Evolutionary conservation across 1,140 invertebrate genomes (phyloP), one percentile per base, ranked within the genome.

Genomic region (Solen grandis): DNA sequence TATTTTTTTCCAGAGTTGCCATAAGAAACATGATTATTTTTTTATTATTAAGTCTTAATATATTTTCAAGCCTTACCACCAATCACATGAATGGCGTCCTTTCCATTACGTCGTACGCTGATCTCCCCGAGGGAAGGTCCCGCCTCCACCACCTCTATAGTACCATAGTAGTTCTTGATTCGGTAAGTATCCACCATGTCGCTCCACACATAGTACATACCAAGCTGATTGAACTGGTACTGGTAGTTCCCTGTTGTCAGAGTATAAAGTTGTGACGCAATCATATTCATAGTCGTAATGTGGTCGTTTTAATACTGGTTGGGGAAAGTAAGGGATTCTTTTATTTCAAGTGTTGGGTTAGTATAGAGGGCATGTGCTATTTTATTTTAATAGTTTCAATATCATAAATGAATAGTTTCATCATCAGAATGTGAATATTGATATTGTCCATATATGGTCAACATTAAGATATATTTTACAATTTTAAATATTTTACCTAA

Each of bases 181-280:
- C 29, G 33, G 5, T 35, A 72, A 8, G 60, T 19, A 54, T 90
- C 88, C 0, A 89, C 83, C 38, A 46, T 79, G 29, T 84, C 86
- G 59, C 86, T 86, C 88, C 87, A 90, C 65, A 88, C 87, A 68
- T 85, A 87, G 60, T 83, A 90, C 13, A 59, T 83, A 16, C 89
- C 89, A 22, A 72, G 31, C 16, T 77, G 60, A 1, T 82, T 82
- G 72, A 90, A 90, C 59, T 81, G 82, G 46, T 87, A 82, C 33
- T 46, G 41, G 60, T 74, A 90, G 4, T 63, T 13, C 2, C 88
- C 88, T 89, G 57, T 16, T 69, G 81, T n/a, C 10, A 25, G 35
- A 73, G 8, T 50, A 57, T 35, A 14, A 10, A 35, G 19, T 36
- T 46, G 19, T 46, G 41, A 10, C 8, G 41, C 19, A 8, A 10